A percentile compares a stretch with the other conserved stretches of the same genome.
Conservation (phyloP, 2,888 invertebrate genomes). For the Plebejus argus region DNA sequence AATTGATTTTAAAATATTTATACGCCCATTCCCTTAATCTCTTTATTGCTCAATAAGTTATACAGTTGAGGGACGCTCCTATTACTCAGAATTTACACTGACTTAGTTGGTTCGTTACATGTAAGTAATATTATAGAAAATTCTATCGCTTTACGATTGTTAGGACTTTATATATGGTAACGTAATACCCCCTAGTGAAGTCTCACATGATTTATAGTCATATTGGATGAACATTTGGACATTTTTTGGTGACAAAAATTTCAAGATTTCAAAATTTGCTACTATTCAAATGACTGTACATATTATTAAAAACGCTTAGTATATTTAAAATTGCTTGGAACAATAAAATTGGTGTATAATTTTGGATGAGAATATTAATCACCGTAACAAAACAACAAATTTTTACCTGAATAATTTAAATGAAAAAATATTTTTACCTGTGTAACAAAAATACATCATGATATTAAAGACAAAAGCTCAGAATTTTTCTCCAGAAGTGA, state of each 20-base stretch:
- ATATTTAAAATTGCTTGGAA: not conserved
- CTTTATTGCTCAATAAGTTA: not conserved
- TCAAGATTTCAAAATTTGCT: not conserved
- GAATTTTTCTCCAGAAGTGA: no score
- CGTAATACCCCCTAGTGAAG: not conserved
- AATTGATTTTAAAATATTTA: no score
- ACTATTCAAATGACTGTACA: not conserved
- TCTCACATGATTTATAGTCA: not conserved
- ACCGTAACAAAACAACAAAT: not conserved
- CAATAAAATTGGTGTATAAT: not conserved
- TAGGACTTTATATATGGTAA: not conserved
- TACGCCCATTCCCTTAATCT: no score
- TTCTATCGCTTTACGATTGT: conserved; percentile 19
- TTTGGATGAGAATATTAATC: not conserved
- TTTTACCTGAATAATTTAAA: no score
- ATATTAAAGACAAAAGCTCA: no score
- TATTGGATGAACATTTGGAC: conserved; percentile 2
- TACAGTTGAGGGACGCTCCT: not conserved
- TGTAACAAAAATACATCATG: no score
- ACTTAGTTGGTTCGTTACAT: not conserved
- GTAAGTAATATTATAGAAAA: not conserved
- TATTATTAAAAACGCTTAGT: not conserved
- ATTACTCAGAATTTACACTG: not conserved
- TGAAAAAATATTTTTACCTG: no score
- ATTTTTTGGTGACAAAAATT: not conserved